Base-by-base conservation (phyloP, 2,797 vertebrate genomes). In the Lagodon rhomboides region DNA sequence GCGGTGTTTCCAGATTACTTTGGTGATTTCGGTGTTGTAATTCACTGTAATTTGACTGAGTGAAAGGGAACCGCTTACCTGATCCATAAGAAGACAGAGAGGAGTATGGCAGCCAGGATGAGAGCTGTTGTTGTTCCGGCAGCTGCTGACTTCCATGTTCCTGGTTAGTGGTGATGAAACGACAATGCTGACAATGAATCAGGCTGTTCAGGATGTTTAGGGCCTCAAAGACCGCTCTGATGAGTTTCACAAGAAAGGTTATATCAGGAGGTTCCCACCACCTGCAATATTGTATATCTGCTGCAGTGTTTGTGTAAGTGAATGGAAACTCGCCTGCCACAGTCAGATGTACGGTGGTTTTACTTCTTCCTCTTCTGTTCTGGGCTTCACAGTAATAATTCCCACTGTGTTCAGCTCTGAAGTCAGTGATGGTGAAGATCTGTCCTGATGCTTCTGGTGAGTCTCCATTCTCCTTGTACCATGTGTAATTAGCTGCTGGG, bases 361-460 rank as follows among this genome's bases (percentile, higher is more conserved):
- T 76, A 2, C 6, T 30, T 2, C 5, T 3, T 64, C 79, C 75
- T 51, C 47, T 20, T 8, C 13, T 46, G 67, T 86, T 86, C 50
- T 7, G 27, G 9, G 73, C 80, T 30, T 56, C 18, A 69, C 84
- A 85, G 18, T 69, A 67, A 38, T 81, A 85, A n/a, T 22, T 44
- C 13, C 43, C 43, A 44, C 43, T 44, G 12, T 43, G 41, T 43
- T 43, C 41, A 43, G 16, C 6, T 61, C 5, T 75, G 23, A 81
- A 12, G 44, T 64, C 49, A 30, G 30, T 68, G 58, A 89, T 43
- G 41, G 12, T 43, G 34, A 34, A 34, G 34, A 9, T 34, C 34
- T 9, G 34, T 34, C 34, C 34, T 34, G 34, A 34, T 34, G 34
- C 34, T 34, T 34, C 9, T 34, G 34, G 34, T 34, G 34, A 34